phyloP scores from a whole-genome alignment of 1,140 invertebrate genomes.

The Aleiodes sp. region DNA sequence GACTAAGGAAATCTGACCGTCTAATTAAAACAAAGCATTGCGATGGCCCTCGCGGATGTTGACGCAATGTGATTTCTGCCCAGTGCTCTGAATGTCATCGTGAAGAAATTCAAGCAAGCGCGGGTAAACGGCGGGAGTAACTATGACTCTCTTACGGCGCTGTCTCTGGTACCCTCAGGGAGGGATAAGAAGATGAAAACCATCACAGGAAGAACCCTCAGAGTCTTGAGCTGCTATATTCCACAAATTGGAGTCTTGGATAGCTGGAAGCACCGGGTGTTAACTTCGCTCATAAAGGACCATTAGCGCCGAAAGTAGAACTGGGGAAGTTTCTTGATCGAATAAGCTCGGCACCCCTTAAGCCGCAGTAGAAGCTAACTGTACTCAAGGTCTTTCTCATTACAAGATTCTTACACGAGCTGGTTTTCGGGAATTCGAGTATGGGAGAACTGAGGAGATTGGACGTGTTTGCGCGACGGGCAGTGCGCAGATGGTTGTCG shows the following conservation, averaged over 20 bases:
- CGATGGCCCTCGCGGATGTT: constrained; percentile 53
- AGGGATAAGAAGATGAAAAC: constrained; percentile 47
- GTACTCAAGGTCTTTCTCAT: constrained; percentile 44
- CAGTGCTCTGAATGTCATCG: constrained; percentile 80
- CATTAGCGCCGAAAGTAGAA: constrained; percentile 9
- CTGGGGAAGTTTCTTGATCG: constrained; percentile 30
- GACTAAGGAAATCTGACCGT: too few species aligned
- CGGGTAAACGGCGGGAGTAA: constrained; percentile 83
- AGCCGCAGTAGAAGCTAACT: constrained; percentile 50
- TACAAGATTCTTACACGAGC: constrained; percentile 31
- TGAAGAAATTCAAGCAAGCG: constrained; percentile 75
- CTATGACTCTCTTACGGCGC: constrained; percentile 75
- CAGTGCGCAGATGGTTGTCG: constrained; percentile 26
- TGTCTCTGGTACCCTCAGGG: constrained; percentile 48
- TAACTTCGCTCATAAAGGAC: constrained; percentile 42
- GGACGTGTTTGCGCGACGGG: neutral
- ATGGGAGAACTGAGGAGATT: constrained; percentile 1
- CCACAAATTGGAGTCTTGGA: constrained; percentile 35
- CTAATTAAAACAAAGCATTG: too few species aligned
- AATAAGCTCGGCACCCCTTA: constrained; percentile 49
- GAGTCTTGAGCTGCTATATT: neutral
- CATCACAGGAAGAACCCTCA: constrained; percentile 14
- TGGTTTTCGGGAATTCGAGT: constrained; percentile 27
- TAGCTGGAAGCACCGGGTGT: constrained; percentile 50
- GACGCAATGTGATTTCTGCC: constrained; percentile 81